Evolutionary conservation across 1,140 invertebrate species (phyloP).

Genomic region (Microplitis mediator): DNA sequence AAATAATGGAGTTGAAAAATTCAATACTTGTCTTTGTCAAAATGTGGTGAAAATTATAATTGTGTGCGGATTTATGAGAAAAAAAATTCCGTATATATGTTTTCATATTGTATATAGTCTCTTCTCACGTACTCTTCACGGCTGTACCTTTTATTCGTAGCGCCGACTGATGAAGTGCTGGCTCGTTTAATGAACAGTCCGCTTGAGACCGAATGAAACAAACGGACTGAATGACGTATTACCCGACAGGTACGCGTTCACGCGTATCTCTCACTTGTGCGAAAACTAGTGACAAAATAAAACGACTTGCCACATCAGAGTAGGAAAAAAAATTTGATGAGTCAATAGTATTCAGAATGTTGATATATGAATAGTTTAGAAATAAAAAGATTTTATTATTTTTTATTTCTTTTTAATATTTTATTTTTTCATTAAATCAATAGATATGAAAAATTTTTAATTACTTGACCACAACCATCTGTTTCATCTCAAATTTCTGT

Average conservation of each 20-base stretch:
- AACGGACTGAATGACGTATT: slow-evolving; percentile 32
- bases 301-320: not conserved
- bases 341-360: no score
- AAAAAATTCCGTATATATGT: not conserved
- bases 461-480: no score
- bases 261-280: not conserved
- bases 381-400: no score
- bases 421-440: no score
- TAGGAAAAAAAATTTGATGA: not conserved
- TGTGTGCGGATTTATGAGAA: no score
- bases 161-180: slow-evolving; percentile 29
- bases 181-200: slow-evolving; percentile 37
- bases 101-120: not conserved
- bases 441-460: no score
- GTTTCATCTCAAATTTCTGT: no score
- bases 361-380: no score
- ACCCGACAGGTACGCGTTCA: slow-evolving; percentile 24
- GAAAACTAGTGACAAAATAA: slow-evolving; percentile 1
- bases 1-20: no score
- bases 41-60: no score
- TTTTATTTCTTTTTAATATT: no score
- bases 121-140: slow-evolving; percentile 6
- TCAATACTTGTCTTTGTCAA: no score
- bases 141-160: not conserved
- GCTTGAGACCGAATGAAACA: slow-evolving; percentile 48